Evolutionary conservation across 2,113 vertebrate species (phyloP).

Genomic region (Microcebus murinus): DNA sequence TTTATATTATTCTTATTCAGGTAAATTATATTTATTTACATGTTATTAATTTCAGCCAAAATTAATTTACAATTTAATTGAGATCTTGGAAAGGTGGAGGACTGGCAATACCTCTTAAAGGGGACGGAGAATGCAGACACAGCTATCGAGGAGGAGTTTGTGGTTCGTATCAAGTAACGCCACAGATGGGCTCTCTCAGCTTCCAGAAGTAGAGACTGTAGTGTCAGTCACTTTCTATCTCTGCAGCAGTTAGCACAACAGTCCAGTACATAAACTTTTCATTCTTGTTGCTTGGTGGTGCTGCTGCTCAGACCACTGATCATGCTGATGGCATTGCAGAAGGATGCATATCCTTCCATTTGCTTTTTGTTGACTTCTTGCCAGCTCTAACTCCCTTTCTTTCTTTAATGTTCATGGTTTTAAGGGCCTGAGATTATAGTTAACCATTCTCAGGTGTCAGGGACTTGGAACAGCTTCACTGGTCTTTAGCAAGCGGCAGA

Average conservation of each 20-base stretch:
- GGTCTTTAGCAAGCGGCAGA: neutral
- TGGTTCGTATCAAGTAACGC: neutral
- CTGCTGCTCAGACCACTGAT: neutral
- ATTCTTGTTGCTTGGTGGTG: neutral
- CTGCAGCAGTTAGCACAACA: neutral
- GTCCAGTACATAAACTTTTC: neutral
- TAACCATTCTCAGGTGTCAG: neutral
- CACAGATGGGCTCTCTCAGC: neutral
- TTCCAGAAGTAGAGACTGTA: neutral
- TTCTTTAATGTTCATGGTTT: neutral
- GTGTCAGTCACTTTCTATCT: neutral
- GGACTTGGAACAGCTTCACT: neutral
- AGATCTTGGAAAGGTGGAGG: neutral
- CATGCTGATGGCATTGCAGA: neutral
- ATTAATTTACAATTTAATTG: neutral
- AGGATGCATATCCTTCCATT: accelerated
- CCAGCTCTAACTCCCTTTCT: neutral
- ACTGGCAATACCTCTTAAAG: neutral
- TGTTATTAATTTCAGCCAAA: neutral
- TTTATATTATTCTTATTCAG: neutral
- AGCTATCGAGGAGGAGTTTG: neutral
- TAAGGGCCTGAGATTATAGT: neutral
- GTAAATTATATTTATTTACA: neutral
- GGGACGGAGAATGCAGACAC: neutral
- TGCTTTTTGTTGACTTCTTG: neutral